Evolutionary conservation across 2,888 invertebrate species (phyloP).

Genomic region (Acholoe squamosa): DNA sequence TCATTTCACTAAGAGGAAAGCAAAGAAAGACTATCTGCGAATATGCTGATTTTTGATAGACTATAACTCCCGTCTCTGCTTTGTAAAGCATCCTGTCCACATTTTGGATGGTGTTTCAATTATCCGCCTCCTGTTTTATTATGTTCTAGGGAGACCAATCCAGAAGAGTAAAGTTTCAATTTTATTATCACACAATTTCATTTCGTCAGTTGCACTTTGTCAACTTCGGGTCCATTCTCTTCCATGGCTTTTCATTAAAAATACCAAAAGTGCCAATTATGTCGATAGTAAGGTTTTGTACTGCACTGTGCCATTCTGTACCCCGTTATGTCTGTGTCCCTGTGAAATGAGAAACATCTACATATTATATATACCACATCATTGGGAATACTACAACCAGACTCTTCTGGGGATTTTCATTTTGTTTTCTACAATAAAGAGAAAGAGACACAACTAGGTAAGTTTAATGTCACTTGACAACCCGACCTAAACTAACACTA

Average conservation of each 20-base stretch:
- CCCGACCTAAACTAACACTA: constrained; percentile 44
- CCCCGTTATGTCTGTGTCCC: constrained; percentile 19
- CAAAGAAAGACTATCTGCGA: background rate
- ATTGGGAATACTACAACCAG: constrained; percentile 44
- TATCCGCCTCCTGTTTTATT: constrained; percentile 43
- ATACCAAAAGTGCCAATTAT: constrained; percentile 28
- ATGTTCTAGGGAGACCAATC: constrained; percentile 58
- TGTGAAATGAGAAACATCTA: background rate
- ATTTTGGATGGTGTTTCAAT: constrained; percentile 47
- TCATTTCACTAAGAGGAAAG: background rate
- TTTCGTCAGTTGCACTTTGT: constrained; percentile 59
- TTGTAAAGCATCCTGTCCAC: background rate
- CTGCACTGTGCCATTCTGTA: constrained; percentile 41
- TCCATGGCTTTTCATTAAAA: constrained; percentile 40
- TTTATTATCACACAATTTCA: constrained; percentile 46
- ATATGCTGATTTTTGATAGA: background rate
- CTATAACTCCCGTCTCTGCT: background rate
- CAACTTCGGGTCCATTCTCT: constrained; percentile 52
- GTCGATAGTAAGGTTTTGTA: constrained; percentile 20
- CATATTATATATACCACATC: background rate
- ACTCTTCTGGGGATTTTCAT: constrained; percentile 33
- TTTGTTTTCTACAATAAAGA: constrained; percentile 56
- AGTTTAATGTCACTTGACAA: constrained; percentile 45
- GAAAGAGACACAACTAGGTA: constrained; percentile 58
- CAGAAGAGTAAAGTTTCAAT: constrained; percentile 58